Evolutionary conservation across 2,888 invertebrate species (phyloP), one percentile per base, ranked within the genome.

Genomic region (Clanis bilineata): DNA sequence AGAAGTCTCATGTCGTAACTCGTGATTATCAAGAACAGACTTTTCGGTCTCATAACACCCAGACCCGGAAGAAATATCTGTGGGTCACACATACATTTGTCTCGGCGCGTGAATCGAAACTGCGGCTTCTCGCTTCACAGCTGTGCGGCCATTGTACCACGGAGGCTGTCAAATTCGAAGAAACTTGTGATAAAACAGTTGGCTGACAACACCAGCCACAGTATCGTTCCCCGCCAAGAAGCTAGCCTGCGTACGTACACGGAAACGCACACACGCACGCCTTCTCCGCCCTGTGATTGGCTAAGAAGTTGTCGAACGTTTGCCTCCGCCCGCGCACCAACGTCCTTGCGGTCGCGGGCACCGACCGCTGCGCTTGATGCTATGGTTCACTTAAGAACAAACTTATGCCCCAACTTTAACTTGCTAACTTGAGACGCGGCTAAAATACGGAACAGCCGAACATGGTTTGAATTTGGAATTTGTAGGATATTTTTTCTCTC

Each of bases 261-360:
- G 57, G 59, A 63, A 32, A 62, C 58, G 45, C 70, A 77, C 77
- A 58, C 76, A 75, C 74, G 63, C 73, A 68, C 55, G 9, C 43
- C 62, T 61, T 61, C 54, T n/a, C 12, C 12, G 6, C n/a, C 1
- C 12, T 56, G 36, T 71, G 65, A 85, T 85, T 85, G 85, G 86
- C 6, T 43, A 76, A 84, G 79, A 83, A 74, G 79, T 76, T 72
- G 80, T 81, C 72, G 80, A 76, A 74, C 74, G 75, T 70, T 73
- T 76, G 71, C 83, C 79, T 76, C 85, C 90, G 86, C 90, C 89
- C 90, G 90, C 90, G 88, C 90, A 85, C 82, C 85, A 85, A 90
- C 91, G 91, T 90, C 91, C 91, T 92, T 92, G 91, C 90, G 84
- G 77, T 78, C 85, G 74, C 75, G 75, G 76, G 83, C 83, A 90